phyloP scores from a whole-genome alignment of 2,113 vertebrate species.

The Calypte anna region DNA sequence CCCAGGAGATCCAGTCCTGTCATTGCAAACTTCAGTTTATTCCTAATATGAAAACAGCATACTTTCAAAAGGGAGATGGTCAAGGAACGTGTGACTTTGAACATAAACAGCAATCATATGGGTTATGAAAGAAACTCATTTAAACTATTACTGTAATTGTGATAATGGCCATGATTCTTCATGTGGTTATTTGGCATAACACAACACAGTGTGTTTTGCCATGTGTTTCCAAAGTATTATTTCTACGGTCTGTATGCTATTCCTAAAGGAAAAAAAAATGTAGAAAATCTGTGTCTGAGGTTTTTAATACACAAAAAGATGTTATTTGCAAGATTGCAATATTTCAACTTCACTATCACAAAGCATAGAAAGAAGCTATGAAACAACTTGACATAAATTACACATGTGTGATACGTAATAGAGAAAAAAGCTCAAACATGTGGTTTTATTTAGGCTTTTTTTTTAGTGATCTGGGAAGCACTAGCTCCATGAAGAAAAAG shows the following conservation, averaged over 20 bases:
- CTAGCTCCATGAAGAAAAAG: not conserved
- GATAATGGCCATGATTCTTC: not conserved
- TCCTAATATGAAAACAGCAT: not conserved
- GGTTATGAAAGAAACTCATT: not conserved
- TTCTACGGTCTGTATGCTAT: not conserved
- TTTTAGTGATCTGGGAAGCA: not conserved
- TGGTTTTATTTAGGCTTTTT: not conserved
- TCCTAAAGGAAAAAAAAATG: not conserved
- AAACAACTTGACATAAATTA: not conserved
- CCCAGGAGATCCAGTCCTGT: not conserved
- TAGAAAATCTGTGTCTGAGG: not conserved
- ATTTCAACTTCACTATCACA: not conserved
- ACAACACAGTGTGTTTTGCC: not conserved
- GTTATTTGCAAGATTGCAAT: not conserved
- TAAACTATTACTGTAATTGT: not conserved
- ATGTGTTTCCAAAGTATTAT: not conserved
- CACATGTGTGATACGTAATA: not conserved
- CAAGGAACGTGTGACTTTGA: not conserved
- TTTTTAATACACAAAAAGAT: not conserved
- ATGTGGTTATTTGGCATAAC: not conserved
- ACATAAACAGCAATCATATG: not conserved
- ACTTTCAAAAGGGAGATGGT: not conserved
- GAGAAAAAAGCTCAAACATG: not conserved
- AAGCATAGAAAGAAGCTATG: not conserved
- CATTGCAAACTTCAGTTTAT: constrained; percentile 10